A percentile compares a stretch with the other conserved stretches of the same genome.
These are phyloP conservation scores for Heterocephalus glaber DNA, from an alignment of 2,113 vertebrate species.

Conservation along the genomic window DNA sequence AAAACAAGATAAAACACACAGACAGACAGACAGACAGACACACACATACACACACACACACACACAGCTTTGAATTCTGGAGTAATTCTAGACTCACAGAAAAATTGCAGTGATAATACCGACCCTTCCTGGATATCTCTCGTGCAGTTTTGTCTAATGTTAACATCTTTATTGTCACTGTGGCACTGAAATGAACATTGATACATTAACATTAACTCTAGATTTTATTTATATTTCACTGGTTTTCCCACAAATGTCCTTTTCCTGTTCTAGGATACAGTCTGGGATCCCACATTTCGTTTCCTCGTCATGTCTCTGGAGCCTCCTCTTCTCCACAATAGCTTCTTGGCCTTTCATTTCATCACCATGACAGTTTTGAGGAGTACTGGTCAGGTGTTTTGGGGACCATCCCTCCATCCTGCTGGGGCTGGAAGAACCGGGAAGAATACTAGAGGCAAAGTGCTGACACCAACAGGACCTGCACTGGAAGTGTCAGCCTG, in stretches of 20 bases:
- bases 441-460: not conserved
- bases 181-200: not conserved
- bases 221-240: not conserved
- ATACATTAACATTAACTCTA: not conserved
- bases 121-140: not conserved
- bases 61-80: not conserved
- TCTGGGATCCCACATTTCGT: not conserved
- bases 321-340: not conserved
- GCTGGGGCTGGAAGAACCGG: too few relatives aligned
- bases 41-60: too few relatives aligned
- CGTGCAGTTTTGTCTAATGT: not conserved
- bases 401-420: not conserved
- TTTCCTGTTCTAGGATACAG: not conserved
- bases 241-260: not conserved
- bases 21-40: too few relatives aligned
- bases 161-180: not conserved
- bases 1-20: too few relatives aligned
- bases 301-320: too few relatives aligned
- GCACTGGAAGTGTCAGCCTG: not conserved
- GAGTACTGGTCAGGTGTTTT: not conserved
- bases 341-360: not conserved
- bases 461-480: not conserved
- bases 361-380: not conserved
- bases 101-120: not conserved
- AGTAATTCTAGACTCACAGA: slow-evolving; percentile 10